Percentiles rank a stretch among this genome's conserved stretches.
These are phyloP conservation scores for Symphodus melops DNA, from an alignment of 2,113 vertebrate species.

Conservation along the genomic window DNA sequence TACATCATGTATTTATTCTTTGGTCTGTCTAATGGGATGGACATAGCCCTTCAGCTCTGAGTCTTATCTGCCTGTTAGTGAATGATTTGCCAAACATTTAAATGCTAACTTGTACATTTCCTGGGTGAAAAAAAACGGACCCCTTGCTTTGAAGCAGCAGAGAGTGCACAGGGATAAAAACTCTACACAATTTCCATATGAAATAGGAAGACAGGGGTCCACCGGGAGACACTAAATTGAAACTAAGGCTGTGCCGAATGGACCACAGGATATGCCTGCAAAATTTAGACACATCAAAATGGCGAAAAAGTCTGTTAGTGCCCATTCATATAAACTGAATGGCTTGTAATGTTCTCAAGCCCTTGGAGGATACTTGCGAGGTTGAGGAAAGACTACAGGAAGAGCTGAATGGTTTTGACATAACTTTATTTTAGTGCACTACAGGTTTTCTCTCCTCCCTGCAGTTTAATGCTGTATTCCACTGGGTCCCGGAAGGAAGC, in stretches of 20 bases:
- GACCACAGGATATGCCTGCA: constrained; percentile 99
- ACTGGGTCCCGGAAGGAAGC: constrained; percentile 90
- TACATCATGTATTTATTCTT: constrained; percentile 65
- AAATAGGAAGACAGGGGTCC: constrained; percentile 89
- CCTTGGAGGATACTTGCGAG: constrained; percentile 90
- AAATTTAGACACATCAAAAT: constrained; percentile 93
- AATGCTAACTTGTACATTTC: constrained; percentile 87
- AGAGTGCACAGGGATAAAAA: constrained; percentile 67
- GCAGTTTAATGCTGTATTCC: constrained; percentile 93
- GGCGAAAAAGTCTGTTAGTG: constrained; percentile 98
- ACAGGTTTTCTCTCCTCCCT: constrained; percentile 91
- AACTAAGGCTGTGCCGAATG: constrained; percentile 96
- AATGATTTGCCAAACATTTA: constrained; percentile 85
- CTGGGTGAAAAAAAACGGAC: constrained; percentile 66
- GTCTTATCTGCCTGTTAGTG: constrained; percentile 52
- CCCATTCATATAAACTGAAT: constrained; percentile 96
- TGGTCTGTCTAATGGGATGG: constrained; percentile 39
- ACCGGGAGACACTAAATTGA: constrained; percentile 97
- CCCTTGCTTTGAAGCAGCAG: constrained; percentile 76
- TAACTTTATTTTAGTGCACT: constrained; percentile 93
- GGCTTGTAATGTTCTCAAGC: constrained; percentile 93
- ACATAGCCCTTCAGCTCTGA: constrained; percentile 14
- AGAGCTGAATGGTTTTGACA: constrained; percentile 98
- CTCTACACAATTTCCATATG: constrained; percentile 88
- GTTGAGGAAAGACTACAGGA: constrained; percentile 90